These are phyloP conservation scores for Scaptomyza parva DNA, from an alignment of 2,888 invertebrate genomes.

Conservation along the genomic window DNA sequence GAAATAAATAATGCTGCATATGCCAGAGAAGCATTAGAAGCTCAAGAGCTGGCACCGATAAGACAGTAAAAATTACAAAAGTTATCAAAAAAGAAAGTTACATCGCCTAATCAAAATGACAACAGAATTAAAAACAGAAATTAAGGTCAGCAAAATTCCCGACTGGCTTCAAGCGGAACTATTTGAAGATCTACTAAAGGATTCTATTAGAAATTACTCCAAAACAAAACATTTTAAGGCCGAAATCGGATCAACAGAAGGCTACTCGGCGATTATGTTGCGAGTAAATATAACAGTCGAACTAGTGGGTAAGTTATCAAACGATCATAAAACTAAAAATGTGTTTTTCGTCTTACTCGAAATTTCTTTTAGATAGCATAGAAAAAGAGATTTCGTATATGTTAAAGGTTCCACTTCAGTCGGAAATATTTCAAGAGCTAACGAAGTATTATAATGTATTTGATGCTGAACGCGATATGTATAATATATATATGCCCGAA, in stretches of 20 bases:
- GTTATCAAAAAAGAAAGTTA: neutral
- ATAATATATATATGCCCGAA: slow-evolving; percentile 66
- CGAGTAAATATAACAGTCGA: slow-evolving; percentile 72
- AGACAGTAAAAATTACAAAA: neutral
- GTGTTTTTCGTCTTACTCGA: neutral
- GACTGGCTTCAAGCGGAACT: slow-evolving; percentile 47
- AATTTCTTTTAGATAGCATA: slow-evolving; percentile 37
- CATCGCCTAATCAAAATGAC: slow-evolving; percentile 13
- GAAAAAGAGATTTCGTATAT: slow-evolving; percentile 48
- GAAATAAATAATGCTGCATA: neutral
- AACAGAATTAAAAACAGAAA: neutral
- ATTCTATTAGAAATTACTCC: slow-evolving; percentile 29
- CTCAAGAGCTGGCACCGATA: neutral
- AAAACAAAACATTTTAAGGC: slow-evolving; percentile 51
- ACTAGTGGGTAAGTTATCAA: slow-evolving; percentile 56
- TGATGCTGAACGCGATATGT: slow-evolving; percentile 70
- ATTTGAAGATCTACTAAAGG: slow-evolving; percentile 38
- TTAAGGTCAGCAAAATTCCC: slow-evolving; percentile 27
- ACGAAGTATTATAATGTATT: slow-evolving; percentile 62
- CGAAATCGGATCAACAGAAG: slow-evolving; percentile 60
- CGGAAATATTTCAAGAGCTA: slow-evolving; percentile 38
- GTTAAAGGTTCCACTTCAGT: slow-evolving; percentile 58
- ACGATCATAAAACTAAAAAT: slow-evolving; percentile 7
- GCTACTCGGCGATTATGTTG: slow-evolving; percentile 79
- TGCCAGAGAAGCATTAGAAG: neutral